Evolutionary conservation across 92 coral and sea anemone genomes (phyloP), one percentile per base, ranked within the genome.

Genomic region (Isaurus tuberculatus): DNA sequence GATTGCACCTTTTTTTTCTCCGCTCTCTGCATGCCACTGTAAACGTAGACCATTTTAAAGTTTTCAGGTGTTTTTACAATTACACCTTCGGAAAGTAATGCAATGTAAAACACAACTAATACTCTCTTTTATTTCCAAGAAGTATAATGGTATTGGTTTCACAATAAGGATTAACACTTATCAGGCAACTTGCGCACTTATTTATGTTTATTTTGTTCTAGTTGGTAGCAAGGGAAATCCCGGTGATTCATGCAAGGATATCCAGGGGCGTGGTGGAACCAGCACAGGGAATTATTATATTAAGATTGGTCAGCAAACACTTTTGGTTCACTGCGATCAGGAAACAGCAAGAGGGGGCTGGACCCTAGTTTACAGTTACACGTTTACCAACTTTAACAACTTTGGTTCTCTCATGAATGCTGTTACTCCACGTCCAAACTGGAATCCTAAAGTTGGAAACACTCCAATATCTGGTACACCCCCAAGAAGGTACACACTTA

Each of bases 351-450:
- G 27, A 55, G 63, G 63, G 23, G 63, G 63, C 63, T 55, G 63
- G 63, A 55, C 63, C 9, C 63, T 55, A 55, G 63, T 55, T 10
- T 55, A 55, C 63, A 55, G 63, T 55, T 55, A 55, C 63, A 55
- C 63, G 2, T 55, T 55, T 55, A 55, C 63, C 23, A 16, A 64
- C 70, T 64, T 64, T 64, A 64, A 30, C 2, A 34, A 64, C 34
- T 64, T 64, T 30, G 36, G 5, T 27, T 14, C 36, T 6, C 5
- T 26, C 2, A 6, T 36, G 11, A 64, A 64, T 9, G 70, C 34
- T 22, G 32, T 64, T 36, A 64, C 70, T 10, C 70, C 70, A 25
- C 70, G 70, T 16, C 70, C 70, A 27, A 64, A 64, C 70, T 64
- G 70, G 70, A 10, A 64, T 30, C 36, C 36, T 0, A 27, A 64